These are phyloP conservation scores for Anas bernieri DNA, from an alignment of 2,797 vertebrate genomes.

Conservation along the genomic window DNA sequence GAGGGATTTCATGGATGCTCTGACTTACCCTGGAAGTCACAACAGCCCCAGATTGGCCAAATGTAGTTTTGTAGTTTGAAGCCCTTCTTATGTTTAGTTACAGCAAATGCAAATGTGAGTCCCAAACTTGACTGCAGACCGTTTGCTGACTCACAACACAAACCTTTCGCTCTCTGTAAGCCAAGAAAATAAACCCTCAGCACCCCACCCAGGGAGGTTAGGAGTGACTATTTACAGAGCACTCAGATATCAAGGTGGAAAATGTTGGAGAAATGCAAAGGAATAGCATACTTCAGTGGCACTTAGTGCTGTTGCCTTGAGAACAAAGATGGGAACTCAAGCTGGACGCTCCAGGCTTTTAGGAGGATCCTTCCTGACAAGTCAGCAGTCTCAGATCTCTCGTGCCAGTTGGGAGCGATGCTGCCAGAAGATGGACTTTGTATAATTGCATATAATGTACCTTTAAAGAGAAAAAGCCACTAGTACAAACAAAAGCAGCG, in stretches of 20 bases:
- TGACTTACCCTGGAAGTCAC: not conserved
- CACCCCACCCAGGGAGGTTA: not conserved
- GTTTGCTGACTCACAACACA: not conserved
- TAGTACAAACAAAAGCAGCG: not conserved
- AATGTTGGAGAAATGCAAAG: not conserved
- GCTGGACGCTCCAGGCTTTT: fast-evolving
- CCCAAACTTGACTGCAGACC: not conserved
- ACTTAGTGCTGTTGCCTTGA: not conserved
- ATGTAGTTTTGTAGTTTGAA: not conserved
- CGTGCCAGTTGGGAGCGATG: fast-evolving
- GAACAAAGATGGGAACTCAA: not conserved
- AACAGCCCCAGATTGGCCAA: not conserved
- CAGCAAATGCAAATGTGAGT: fast-evolving
- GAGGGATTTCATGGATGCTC: not conserved
- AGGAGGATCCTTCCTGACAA: not conserved
- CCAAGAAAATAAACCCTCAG: not conserved
- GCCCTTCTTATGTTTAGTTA: not conserved
- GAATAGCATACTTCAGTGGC: fast-evolving
- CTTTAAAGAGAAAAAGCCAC: not conserved
- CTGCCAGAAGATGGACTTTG: not conserved
- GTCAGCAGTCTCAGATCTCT: not conserved
- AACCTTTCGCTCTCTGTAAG: not conserved
- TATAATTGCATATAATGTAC: not conserved
- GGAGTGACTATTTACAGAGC: not conserved
- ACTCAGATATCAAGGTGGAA: not conserved